A percentile compares a stretch with the other conserved stretches of the same genome.
Conservation (phyloP, 2,797 vertebrate genomes). For the Orientallactaga sibirica region DNA sequence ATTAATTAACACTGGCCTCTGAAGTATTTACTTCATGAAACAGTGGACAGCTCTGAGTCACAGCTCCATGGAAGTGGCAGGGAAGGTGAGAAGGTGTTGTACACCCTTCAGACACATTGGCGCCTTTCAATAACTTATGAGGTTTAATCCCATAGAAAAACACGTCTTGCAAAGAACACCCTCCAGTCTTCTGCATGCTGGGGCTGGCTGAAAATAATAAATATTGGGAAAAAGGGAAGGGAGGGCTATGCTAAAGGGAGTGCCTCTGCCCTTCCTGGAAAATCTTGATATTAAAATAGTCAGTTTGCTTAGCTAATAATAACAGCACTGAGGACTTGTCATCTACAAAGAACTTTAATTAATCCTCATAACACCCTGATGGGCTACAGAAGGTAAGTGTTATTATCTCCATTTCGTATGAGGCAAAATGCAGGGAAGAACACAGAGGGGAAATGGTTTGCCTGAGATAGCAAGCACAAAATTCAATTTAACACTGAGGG, state of each 20-base stretch:
- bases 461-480: constrained; percentile 7
- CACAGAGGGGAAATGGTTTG: constrained; percentile 60
- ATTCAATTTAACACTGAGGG: constrained; percentile 71
- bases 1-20: constrained; percentile 54
- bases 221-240: constrained; percentile 44
- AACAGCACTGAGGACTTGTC: constrained; percentile 73
- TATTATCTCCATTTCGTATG: constrained; percentile 76
- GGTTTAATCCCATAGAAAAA: constrained; percentile 70
- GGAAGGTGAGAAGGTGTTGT: background rate
- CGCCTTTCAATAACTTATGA: constrained; percentile 78
- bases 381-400: constrained; percentile 75
- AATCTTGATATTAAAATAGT: constrained; percentile 74
- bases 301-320: constrained; percentile 80
- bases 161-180: constrained; percentile 58
- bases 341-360: constrained; percentile 83
- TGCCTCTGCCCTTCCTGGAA: constrained; percentile 60
- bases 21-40: background rate
- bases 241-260: constrained; percentile 36
- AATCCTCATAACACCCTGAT: constrained; percentile 80
- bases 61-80: background rate
- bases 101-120: constrained; percentile 22
- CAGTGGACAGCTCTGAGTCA: background rate
- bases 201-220: constrained; percentile 63
- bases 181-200: constrained; percentile 12
- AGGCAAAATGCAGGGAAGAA: constrained; percentile 69